These are phyloP conservation scores for fruit fly (Drosophila melanogaster) DNA, from an alignment of 1,140 invertebrate genomes.

Conservation along the genomic window Release_6_plus_ISO1_MT NT_033777.3:18627501-18628000, in stretches of 20 bases:
- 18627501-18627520: conserved; percentile 38
- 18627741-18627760: conserved; percentile 35
- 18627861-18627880: too few species aligned
- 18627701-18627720: conserved; percentile 61
- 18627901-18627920: too few species aligned
- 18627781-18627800: conserved; percentile 24
- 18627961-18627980: too few species aligned
- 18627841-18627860: too few species aligned
- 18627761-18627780: conserved; percentile 47
- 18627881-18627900: too few species aligned
- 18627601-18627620: conserved; percentile 24
- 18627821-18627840: too few species aligned
- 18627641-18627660: conserved; percentile 70
- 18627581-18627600: conserved; percentile 18
- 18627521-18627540: conserved; percentile 22
- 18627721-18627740: conserved; percentile 21
- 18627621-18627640: conserved; percentile 80
- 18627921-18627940: too few species aligned
- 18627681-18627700: conserved; percentile 65
- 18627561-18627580: conserved; percentile 56
- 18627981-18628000: too few species aligned
- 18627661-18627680: conserved; percentile 68
- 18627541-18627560: conserved; percentile 41
- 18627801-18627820: neutral
- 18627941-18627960: too few species aligned